A percentile compares a stretch with the other conserved stretches of the same genome.
These are phyloP conservation scores for Cyrtodaria siliqua DNA, from an alignment of 2,888 invertebrate species.

Conservation along the genomic window DNA sequence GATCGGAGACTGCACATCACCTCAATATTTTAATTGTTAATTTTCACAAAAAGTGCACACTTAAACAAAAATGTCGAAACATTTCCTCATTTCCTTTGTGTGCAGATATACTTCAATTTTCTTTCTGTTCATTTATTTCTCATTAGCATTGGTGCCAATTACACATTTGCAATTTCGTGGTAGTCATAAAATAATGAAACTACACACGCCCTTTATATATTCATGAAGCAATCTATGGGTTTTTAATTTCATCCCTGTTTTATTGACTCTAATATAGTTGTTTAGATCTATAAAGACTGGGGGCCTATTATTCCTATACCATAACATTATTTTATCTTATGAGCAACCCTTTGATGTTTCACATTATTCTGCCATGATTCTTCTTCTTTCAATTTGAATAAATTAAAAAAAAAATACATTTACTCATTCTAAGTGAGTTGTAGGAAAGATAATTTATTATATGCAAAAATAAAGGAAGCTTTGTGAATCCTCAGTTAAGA, in stretches of 20 bases:
- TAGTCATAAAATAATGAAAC: constrained; percentile 1
- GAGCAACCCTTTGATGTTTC: constrained; percentile 43
- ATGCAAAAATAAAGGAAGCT: no score
- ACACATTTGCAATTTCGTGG: neutral
- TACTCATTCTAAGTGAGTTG: no score
- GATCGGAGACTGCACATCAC: no score
- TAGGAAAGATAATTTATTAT: no score
- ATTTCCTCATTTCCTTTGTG: no score
- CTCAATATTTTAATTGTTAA: no score
- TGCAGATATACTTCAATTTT: no score
- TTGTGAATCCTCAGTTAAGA: no score
- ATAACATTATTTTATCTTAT: constrained; percentile 35
- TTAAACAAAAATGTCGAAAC: no score
- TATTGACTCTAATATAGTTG: constrained; percentile 26
- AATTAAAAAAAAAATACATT: constrained; percentile 2
- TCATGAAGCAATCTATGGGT: constrained; percentile 11
- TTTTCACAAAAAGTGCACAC: no score
- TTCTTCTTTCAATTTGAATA: constrained; percentile 20
- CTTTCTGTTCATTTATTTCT: no score
- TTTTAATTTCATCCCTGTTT: constrained; percentile 42
- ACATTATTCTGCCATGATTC: constrained; percentile 14
- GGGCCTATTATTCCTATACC: constrained; percentile 21
- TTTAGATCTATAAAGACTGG: constrained; percentile 11
- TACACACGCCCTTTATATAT: neutral
- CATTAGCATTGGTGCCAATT: no score